Percentiles rank a stretch among this genome's conserved stretches.
phyloP scores from a whole-genome alignment of 1,140 invertebrate genomes.

The Trachelipus rathkii region DNA sequence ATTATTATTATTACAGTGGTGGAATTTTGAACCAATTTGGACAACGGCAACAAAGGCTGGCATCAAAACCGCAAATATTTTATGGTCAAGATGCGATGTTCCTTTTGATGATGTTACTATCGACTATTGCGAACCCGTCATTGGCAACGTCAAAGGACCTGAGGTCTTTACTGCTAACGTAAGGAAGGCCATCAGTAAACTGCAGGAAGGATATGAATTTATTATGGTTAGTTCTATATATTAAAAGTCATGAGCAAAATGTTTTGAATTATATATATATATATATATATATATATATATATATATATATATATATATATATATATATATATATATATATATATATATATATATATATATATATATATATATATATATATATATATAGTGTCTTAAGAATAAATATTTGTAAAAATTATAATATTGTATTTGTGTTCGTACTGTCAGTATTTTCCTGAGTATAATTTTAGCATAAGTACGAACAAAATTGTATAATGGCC shows the following conservation, averaged over 20 bases:
- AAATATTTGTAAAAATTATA: too few relatives aligned
- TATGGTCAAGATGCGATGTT: conserved; percentile 54
- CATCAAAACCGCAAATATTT: conserved; percentile 49
- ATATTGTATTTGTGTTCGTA: too few relatives aligned
- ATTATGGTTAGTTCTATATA: conserved; percentile 44
- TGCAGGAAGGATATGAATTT: conserved; percentile 47
- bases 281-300: too few relatives aligned
- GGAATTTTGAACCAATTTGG: conserved; percentile 51
- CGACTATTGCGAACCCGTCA: conserved; percentile 46
- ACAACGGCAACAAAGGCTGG: conserved; percentile 49
- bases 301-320: too few relatives aligned
- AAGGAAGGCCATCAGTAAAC: conserved; percentile 40
- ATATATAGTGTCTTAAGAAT: too few relatives aligned
- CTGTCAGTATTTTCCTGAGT: too few relatives aligned
- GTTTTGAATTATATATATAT: too few relatives aligned
- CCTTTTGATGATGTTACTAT: conserved; percentile 49
- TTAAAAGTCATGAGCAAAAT: too few relatives aligned
- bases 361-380: conserved; percentile 14
- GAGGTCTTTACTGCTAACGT: conserved; percentile 39
- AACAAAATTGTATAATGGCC: too few relatives aligned
- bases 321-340: too few relatives aligned
- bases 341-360: neutral
- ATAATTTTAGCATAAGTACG: too few relatives aligned
- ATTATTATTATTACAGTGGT: conserved; percentile 50
- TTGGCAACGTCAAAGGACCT: conserved; percentile 43